Evolutionary conservation across 1,140 invertebrate species (phyloP).

Genomic region (Brachionus koreanus): DNA sequence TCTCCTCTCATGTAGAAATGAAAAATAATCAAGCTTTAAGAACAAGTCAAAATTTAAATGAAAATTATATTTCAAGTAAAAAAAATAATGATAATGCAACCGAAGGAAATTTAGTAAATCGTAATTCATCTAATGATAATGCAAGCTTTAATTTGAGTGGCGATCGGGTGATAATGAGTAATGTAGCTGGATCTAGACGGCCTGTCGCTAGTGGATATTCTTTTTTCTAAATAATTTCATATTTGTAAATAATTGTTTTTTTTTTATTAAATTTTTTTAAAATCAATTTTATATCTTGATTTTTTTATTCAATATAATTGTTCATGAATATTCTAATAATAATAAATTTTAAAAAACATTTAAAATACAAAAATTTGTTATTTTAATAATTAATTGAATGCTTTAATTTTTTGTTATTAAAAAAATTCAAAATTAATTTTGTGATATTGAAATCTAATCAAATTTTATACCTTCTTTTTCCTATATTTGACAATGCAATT

Average conservation of each 20-base stretch:
- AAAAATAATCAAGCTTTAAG: conserved; percentile 7
- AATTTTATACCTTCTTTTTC: too few relatives aligned
- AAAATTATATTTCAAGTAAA: background rate
- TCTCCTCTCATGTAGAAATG: background rate
- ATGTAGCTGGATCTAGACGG: conserved; percentile 27
- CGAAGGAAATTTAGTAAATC: background rate
- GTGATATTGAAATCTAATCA: too few relatives aligned
- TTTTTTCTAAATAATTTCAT: conserved; percentile 2
- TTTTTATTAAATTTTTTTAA: background rate
- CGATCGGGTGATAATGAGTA: conserved; percentile 36
- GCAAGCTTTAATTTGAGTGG: conserved; percentile 35
- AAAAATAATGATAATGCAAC: background rate
- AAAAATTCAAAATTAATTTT: too few relatives aligned
- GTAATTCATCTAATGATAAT: background rate
- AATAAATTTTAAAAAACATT: background rate
- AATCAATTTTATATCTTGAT: background rate
- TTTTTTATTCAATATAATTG: conserved; percentile 3
- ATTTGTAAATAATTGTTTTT: conserved; percentile 7
- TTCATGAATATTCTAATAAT: background rate
- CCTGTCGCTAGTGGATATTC: conserved; percentile 21
- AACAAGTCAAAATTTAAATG: conserved; percentile 16
- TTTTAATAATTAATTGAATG: too few relatives aligned
- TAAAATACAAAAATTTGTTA: too few relatives aligned
- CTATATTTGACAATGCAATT: too few relatives aligned
- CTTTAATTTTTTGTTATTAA: too few relatives aligned